Evolutionary conservation across 2,888 invertebrate species (phyloP), one percentile per base, ranked within the genome.

Genomic region (Ametastegia equiseti): DNA sequence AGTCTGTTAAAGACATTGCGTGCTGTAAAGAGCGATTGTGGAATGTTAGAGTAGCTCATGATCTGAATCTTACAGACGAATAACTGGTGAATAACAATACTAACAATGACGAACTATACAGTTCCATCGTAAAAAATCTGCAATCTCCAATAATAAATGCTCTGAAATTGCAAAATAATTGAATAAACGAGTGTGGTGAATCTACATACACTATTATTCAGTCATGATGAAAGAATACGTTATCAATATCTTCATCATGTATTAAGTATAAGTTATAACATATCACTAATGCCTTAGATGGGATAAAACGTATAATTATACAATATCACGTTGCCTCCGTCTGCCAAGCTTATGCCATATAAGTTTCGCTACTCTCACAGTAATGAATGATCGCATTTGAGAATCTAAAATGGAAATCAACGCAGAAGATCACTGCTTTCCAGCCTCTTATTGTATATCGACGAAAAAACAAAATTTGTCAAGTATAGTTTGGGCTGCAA

Each of bases 401-500:
- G 30, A 30, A n/a, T 47, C 42, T 45, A 30, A 47, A 71, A 13
- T 71, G 27, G 13, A n/a, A 45, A 47, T 71, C 27, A 30, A 47
- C 47, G 15, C 75, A 75, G 30, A 75, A 71, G 15, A 45, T 47
- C 45, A 71, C 69, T 6, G 69, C 69, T 69, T 71, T 67, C 19
- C 39, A 67, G 54, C 36, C 67, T 67, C 23, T 54, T n/a, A 13
- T 15, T 67, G 67, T 36, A 67, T 67, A 39, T 23, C 39, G 6
- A 67, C n/a, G 2, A 7, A 19, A 2, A 23, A 67, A 19, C 11
- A 19, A 39, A 9, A 39, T 19, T 39, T 19, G n/a, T 39, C 39
- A 67, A 13, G 6, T n/a, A 30, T 60, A 30, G n/a, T 23, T 9
- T 60, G 7, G 30, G 15, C 39, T 67, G 65, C 39, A 39, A 19